These are phyloP conservation scores for Ophioderma brevispina DNA, from an alignment of 35 echinoderm and acorn worm species.

Conservation along the genomic window DNA sequence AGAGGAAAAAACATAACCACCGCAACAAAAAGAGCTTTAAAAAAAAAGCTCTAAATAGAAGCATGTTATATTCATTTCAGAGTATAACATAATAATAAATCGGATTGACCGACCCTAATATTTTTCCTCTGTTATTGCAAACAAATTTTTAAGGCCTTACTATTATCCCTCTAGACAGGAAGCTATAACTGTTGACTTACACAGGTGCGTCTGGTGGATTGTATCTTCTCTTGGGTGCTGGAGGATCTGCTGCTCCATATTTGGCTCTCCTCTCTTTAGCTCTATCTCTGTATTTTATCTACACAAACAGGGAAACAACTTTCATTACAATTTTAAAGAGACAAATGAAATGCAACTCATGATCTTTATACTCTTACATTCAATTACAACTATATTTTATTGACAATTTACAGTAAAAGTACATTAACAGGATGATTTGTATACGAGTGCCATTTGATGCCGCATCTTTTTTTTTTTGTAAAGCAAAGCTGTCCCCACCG, in stretches of 20 bases:
- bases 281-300: slow-evolving; percentile 85
- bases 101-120: neutral
- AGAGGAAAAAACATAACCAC: neutral
- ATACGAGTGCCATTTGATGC: too few species aligned
- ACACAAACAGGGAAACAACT: neutral
- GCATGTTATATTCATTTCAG: too few species aligned
- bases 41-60: neutral
- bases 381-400: too few species aligned
- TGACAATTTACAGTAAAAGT: too few species aligned
- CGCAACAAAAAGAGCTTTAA: neutral
- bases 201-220: slow-evolving; percentile 27
- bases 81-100: neutral
- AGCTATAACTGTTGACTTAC: slow-evolving; percentile 45
- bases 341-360: too few species aligned
- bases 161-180: too few species aligned
- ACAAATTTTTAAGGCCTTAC: neutral
- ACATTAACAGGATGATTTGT: too few species aligned
- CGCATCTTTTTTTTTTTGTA: too few species aligned
- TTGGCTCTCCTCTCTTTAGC: slow-evolving; percentile 87
- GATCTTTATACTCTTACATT: too few species aligned
- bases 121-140: too few species aligned
- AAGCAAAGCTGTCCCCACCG: too few species aligned
- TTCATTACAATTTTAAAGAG: too few species aligned
- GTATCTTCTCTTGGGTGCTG: slow-evolving; percentile 58
- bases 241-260: slow-evolving; percentile 68